Base-by-base conservation (phyloP, 1,140 invertebrate genomes). In the Drosophila murphyi region DNA sequence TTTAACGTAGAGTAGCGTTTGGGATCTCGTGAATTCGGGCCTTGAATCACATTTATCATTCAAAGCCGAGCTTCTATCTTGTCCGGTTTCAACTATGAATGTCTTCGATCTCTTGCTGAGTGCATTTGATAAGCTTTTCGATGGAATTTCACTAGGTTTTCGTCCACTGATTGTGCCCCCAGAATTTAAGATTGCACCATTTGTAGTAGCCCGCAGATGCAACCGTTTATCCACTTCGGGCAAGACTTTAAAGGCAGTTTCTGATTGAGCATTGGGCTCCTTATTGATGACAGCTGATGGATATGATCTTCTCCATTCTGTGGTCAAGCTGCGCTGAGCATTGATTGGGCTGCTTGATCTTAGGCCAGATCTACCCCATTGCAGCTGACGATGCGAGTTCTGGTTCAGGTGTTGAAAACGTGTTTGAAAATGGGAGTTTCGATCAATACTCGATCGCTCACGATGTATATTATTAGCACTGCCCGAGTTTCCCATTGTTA, bases 91-190 rank as follows among this genome's bases (percentile, higher is more conserved):
- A 12, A 47, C 31, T 39, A 87, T 68, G 12, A 75, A 69, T 10
- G 80, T 81, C 31, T 61, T 39, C 8, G 75, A 83, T 39, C 72
- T 54, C 62, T 78, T 67, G 55, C 65, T 78, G 2, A 47, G 45
- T 29, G 43, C 35, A 4, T 47, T 61, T 50, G 51, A 5, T 5
- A 59, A 28, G 8, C 32, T 59, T 71, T 54, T 32, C 1, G 39
- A 1, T 5, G 50, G 60, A 10, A 6, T 63, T 47, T 72, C 75
- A 54, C 10, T 52, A 20, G 29, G 57, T 37, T 72, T 83, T 51
- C 95, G 92, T 2, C 95, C 96, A 73, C 95, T 95, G 80, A 97
- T 95, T 64, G 96, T 97, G 8, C 96, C 96, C 5, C 96, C 96
- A 8, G 95, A 95, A 63, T 96, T 96, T 39, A 97, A 92, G 75